A percentile compares a stretch with the other conserved stretches of the same genome.
Evolutionary conservation across 2,888 invertebrate genomes (phyloP).

Genomic region (Lucinisca nassula): DNA sequence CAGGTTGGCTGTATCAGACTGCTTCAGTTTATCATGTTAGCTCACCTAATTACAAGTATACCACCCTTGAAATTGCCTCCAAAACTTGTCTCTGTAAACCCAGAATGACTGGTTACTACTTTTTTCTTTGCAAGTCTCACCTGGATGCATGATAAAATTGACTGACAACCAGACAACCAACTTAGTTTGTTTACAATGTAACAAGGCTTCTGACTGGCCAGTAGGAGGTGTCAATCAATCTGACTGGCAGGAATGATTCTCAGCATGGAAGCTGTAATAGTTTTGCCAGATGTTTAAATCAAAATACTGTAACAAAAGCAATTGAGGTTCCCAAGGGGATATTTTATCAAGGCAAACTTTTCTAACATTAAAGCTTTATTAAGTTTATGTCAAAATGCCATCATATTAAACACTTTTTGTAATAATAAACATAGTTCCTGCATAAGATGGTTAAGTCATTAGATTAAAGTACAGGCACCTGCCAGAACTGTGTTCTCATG

Average conservation of each 20-base stretch:
- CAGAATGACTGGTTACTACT: neutral
- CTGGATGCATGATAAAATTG: neutral
- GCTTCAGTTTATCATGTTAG: neutral
- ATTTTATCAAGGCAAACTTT: neutral
- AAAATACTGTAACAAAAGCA: neutral
- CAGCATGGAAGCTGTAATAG: neutral
- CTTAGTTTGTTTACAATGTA: constrained; percentile 39
- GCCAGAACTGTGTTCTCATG: too few relatives aligned
- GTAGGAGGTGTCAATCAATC: constrained; percentile 47
- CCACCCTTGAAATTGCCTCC: too few relatives aligned
- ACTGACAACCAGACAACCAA: constrained; percentile 36
- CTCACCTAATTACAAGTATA: too few relatives aligned
- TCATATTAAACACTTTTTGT: too few relatives aligned
- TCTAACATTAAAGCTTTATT: too few relatives aligned
- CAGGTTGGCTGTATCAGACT: neutral
- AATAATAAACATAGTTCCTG: too few relatives aligned
- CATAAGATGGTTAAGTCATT: too few relatives aligned
- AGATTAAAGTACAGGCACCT: too few relatives aligned
- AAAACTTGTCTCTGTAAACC: neutral
- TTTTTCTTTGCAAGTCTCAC: neutral
- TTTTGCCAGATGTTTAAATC: constrained; percentile 6
- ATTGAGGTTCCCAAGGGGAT: neutral
- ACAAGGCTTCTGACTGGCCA: constrained; percentile 43
- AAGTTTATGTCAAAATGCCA: too few relatives aligned
- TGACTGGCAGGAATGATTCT: constrained; percentile 49